phyloP scores from a whole-genome alignment of 2,797 vertebrate genomes.

The Scolopax bukidnonensis region DNA sequence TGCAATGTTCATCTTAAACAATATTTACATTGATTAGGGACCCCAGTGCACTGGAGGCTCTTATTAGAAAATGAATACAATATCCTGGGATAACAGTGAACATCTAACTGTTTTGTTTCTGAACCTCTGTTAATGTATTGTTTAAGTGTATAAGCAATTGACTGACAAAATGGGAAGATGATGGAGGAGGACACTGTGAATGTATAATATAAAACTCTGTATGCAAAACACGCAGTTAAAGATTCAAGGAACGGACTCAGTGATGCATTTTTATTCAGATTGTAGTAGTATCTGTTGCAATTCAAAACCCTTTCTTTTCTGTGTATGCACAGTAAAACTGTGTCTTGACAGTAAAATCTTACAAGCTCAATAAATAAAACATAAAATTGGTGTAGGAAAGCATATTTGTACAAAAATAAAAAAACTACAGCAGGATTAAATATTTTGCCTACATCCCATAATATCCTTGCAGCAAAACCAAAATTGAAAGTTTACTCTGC shows the following conservation, averaged over 20 bases:
- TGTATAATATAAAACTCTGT: neutral
- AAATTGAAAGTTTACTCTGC: neutral
- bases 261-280: neutral
- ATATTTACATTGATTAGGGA: conserved; percentile 80
- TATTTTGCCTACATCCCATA: neutral
- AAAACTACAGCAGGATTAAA: neutral
- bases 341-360: neutral
- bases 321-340: neutral
- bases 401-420: neutral
- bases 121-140: neutral
- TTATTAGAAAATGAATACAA: conserved; percentile 68
- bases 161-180: conserved; percentile 6
- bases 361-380: neutral
- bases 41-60: conserved; percentile 42
- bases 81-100: conserved; percentile 14
- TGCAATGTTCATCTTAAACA: conserved; percentile 76
- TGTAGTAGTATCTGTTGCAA: neutral
- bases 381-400: neutral
- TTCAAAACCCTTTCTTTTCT: neutral
- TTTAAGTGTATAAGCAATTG: neutral
- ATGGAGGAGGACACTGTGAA: neutral
- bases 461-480: neutral
- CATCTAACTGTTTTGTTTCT: conserved; percentile 15
- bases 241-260: neutral
- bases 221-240: neutral